A percentile compares a stretch with the other conserved stretches of the same genome.
These are phyloP conservation scores for Cinclus mexicanus DNA, from an alignment of 2,113 vertebrate genomes.

Conservation along the genomic window DNA sequence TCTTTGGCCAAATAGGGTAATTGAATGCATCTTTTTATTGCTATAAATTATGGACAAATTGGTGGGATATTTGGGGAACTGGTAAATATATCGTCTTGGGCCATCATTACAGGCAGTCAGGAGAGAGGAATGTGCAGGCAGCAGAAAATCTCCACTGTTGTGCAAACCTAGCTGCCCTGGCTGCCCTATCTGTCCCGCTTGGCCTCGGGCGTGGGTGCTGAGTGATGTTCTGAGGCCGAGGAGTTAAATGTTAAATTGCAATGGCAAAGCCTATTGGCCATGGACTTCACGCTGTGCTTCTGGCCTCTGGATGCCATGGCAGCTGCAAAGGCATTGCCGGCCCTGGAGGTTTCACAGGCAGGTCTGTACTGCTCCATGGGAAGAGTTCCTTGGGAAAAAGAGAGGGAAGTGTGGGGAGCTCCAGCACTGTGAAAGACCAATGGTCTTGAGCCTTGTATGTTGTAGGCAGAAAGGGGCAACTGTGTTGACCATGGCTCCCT, in stretches of 20 bases:
- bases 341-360: background rate
- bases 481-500: rapidly evolving
- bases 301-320: rapidly evolving
- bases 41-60: background rate
- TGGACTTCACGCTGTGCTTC: rapidly evolving
- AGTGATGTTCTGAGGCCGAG: background rate
- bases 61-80: background rate
- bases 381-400: background rate
- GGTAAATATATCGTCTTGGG: background rate
- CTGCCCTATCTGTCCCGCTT: background rate
- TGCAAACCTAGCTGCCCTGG: background rate
- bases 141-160: background rate
- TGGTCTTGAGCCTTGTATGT: background rate
- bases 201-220: background rate
- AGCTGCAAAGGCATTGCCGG: background rate
- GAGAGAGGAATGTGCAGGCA: background rate
- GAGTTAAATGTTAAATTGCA: background rate
- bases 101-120: rapidly evolving
- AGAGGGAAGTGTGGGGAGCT: background rate
- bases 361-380: background rate
- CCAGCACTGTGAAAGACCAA: background rate
- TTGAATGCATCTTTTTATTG: background rate
- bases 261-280: background rate
- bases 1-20: background rate
- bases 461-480: background rate